Conservation (phyloP, 2,113 vertebrate genomes). For the Pedetes capensis region DNA sequence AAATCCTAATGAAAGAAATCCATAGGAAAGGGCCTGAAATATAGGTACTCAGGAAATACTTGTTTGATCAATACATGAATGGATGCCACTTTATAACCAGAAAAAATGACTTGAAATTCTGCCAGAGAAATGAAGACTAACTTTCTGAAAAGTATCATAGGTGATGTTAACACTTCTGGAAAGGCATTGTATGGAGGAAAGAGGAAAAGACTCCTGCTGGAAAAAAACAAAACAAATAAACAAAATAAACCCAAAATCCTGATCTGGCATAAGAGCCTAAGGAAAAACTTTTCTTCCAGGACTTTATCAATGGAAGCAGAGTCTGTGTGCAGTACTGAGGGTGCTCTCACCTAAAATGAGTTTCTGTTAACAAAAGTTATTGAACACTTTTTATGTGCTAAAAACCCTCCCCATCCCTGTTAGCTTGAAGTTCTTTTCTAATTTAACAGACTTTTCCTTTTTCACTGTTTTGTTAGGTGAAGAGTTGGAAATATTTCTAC, state of each 20-base stretch:
- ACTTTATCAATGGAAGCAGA: not conserved
- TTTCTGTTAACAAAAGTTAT: not conserved
- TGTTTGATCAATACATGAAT: not conserved
- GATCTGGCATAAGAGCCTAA: not conserved
- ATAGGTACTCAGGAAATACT: not conserved
- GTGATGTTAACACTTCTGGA: not conserved
- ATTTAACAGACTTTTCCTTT: not conserved
- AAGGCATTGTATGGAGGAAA: not conserved
- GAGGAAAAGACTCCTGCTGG: not conserved
- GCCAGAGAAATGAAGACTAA: not conserved
- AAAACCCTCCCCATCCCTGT: not conserved
- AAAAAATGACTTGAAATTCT: not conserved
- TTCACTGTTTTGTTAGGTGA: not conserved
- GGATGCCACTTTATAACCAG: not conserved
- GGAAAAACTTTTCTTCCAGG: not conserved
- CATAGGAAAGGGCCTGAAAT: not conserved
- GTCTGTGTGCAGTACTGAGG: not conserved
- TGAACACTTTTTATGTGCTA: not conserved
- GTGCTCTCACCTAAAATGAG: not conserved
- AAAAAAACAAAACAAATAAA: not conserved
- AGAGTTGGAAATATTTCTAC: constrained; percentile 14
- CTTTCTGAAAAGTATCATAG: not conserved
- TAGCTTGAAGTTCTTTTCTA: not conserved
- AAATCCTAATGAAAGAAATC: not conserved
- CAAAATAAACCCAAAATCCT: not conserved